Conservation (phyloP, 2,888 invertebrate genomes). For the Sussaba pulchella region DNA sequence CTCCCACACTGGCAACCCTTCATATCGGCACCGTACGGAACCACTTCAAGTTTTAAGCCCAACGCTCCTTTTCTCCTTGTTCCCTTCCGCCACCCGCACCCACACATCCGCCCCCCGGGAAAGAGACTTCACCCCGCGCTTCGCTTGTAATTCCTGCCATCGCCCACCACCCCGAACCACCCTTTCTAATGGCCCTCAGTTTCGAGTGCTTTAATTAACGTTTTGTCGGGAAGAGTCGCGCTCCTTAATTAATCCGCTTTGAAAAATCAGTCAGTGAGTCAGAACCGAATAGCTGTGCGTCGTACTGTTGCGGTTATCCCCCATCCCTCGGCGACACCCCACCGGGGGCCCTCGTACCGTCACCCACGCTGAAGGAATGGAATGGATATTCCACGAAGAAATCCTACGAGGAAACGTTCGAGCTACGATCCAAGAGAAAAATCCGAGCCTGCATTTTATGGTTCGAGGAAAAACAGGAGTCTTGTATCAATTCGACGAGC, state of each 20-base stretch:
- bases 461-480: neutral
- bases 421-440: constrained; percentile 3
- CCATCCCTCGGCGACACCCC: neutral
- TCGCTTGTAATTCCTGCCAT: constrained; percentile 77
- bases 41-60: constrained; percentile 80
- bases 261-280: constrained; percentile 77
- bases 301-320: constrained; percentile 22
- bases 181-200: constrained; percentile 78
- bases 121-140: constrained; percentile 24
- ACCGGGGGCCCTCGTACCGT: neutral
- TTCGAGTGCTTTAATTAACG: constrained; percentile 81
- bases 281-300: constrained; percentile 2
- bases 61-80: constrained; percentile 59
- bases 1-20: constrained; percentile 55
- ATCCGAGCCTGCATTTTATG: constrained; percentile 39
- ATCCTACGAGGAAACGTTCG: no score
- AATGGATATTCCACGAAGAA: constrained; percentile 17
- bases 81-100: neutral
- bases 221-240: constrained; percentile 73
- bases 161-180: neutral
- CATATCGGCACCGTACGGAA: constrained; percentile 69
- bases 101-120: neutral
- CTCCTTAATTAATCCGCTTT: constrained; percentile 80
- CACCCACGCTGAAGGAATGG: neutral
- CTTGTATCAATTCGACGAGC: constrained; percentile 52